Percentiles rank a stretch among this genome's conserved stretches.
Evolutionary conservation across 2,888 invertebrate species (phyloP).

Genomic region (Lottia gigantea): DNA sequence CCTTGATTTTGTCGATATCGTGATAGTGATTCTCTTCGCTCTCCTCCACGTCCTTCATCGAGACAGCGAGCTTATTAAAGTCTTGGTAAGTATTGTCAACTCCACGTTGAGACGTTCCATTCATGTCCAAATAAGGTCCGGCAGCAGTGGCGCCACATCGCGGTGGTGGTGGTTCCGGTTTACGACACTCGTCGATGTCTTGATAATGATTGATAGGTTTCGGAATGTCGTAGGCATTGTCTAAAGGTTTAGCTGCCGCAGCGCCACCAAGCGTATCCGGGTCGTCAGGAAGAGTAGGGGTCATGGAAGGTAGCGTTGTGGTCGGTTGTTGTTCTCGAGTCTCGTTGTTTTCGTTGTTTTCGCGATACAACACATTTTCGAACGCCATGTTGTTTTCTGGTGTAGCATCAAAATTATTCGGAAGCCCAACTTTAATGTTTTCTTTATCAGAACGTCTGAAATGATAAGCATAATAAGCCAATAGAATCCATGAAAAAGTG

Average conservation of each 20-base stretch:
- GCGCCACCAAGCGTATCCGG: background rate
- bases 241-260: background rate
- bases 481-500: no score
- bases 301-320: no score
- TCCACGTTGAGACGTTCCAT: background rate
- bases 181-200: background rate
- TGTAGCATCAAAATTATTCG: background rate
- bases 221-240: background rate
- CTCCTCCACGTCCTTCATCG: slow-evolving; percentile 1
- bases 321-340: background rate
- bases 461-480: no score
- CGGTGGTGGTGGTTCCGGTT: background rate
- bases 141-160: no score
- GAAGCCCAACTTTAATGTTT: background rate
- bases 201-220: slow-evolving; percentile 4
- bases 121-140: slow-evolving; percentile 1
- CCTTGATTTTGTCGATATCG: slow-evolving; percentile 13
- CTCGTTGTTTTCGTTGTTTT: background rate
- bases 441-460: background rate
- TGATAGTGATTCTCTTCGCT: slow-evolving; percentile 18
- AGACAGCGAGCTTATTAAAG: background rate
- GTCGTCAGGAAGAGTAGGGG: no score
- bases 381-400: slow-evolving; percentile 15
- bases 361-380: slow-evolving; percentile 15
- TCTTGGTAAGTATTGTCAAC: background rate